Conservation (phyloP, 1,140 invertebrate species). For the Atopsyche davidsoni region DNA sequence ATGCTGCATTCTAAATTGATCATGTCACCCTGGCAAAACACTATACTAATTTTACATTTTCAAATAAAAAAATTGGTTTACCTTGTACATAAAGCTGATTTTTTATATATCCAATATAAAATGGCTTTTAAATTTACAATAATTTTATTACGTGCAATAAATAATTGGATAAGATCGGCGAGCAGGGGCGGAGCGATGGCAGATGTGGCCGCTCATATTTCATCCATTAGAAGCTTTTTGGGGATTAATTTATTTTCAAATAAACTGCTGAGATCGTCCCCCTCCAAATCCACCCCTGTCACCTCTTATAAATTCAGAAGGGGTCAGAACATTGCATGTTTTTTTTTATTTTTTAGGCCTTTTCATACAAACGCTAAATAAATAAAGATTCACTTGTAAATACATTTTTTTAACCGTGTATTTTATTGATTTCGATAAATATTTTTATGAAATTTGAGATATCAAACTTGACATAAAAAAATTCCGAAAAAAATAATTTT, state of each 20-base stretch:
- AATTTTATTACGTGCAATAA: constrained; percentile 28
- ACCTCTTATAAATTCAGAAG: too few species aligned
- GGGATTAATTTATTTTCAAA: constrained; percentile 32
- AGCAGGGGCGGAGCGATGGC: constrained; percentile 17
- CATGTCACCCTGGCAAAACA: too few species aligned
- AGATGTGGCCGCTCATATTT: constrained; percentile 30
- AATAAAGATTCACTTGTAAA: not conserved
- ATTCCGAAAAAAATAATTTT: too few species aligned
- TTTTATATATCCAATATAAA: too few species aligned
- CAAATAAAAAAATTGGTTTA: too few species aligned
- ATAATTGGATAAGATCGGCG: constrained; percentile 26
- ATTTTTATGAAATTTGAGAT: too few species aligned
- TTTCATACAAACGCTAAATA: not conserved
- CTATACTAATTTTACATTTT: too few species aligned
- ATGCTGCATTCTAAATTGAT: too few species aligned
- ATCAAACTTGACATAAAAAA: too few species aligned
- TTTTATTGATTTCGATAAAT: not conserved
- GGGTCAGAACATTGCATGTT: too few species aligned
- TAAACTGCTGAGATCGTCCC: constrained; percentile 23
- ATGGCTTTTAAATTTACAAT: too few species aligned
- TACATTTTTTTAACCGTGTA: not conserved
- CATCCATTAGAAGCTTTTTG: constrained; percentile 31
- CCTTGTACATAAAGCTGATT: too few species aligned
- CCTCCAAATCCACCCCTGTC: not conserved
- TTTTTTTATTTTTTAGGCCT: not conserved